Conservation (phyloP, 2,113 vertebrate genomes). For the Perca fluviatilis region DNA sequence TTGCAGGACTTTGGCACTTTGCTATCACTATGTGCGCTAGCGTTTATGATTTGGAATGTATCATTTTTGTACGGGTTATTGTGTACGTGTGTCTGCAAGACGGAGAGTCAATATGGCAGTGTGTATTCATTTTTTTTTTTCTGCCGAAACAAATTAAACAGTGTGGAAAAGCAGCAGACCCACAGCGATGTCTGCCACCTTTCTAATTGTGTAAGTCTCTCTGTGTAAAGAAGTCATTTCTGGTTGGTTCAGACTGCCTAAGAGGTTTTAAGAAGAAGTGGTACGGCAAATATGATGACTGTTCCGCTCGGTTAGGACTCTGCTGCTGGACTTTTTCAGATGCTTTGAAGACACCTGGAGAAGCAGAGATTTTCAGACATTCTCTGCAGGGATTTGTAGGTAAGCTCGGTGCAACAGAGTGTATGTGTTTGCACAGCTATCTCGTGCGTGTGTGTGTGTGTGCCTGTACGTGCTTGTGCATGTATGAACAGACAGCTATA, state of each 20-base stretch:
- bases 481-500: constrained; percentile 35
- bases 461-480: constrained; percentile 12
- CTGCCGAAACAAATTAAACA: constrained; percentile 12
- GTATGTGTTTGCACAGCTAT: constrained; percentile 20
- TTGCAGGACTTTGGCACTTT: too few species aligned
- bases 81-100: neutral
- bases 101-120: neutral
- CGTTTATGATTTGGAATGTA: neutral
- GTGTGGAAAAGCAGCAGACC: constrained; percentile 2
- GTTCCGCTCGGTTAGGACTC: constrained; percentile 44
- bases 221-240: constrained; percentile 42
- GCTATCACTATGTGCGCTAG: neutral
- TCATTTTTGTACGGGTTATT: neutral
- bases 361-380: constrained; percentile 43
- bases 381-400: constrained; percentile 61
- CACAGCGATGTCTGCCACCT: neutral
- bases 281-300: constrained; percentile 31
- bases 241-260: constrained; percentile 46
- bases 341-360: constrained; percentile 65
- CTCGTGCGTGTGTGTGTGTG: neutral
- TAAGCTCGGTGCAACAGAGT: constrained; percentile 37
- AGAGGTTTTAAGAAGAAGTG: constrained; percentile 22
- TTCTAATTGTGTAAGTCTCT: constrained; percentile 37
- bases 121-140: neutral
- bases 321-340: constrained; percentile 39